Evolutionary conservation across 1,140 invertebrate genomes (phyloP).

Genomic region (Sitobion miscanthi): DNA sequence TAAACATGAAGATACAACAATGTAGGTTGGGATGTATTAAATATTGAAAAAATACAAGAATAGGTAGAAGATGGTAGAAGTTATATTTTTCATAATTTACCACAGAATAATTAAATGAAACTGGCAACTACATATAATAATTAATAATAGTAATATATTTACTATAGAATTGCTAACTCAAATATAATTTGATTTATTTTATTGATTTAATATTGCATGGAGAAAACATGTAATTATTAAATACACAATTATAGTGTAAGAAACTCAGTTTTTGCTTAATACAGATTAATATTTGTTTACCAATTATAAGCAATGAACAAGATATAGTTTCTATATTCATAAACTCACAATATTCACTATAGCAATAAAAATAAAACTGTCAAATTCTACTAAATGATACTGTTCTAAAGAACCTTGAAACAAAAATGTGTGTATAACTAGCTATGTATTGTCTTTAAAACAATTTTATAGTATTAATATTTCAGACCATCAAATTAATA

Average conservation of each 20-base stretch:
- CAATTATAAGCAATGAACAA: not conserved
- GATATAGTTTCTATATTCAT: not conserved
- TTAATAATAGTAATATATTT: not conserved
- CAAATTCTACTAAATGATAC: not conserved
- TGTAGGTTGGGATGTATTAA: too few species aligned
- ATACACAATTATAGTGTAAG: too few species aligned
- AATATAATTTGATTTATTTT: not conserved
- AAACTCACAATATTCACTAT: not conserved
- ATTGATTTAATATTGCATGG: not conserved
- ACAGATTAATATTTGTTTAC: not conserved
- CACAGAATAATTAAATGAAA: not conserved
- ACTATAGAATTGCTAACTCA: not conserved
- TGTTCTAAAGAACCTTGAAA: not conserved
- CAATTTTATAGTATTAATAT: not conserved
- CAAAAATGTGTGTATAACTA: not conserved
- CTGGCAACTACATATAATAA: not conserved
- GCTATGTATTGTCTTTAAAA: not conserved
- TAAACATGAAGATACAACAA: not conserved
- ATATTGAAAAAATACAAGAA: too few species aligned
- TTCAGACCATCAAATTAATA: not conserved
- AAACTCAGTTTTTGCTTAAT: not conserved
- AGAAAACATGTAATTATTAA: not conserved
- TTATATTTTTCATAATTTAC: not conserved
- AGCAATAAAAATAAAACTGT: not conserved
- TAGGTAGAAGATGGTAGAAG: not conserved